Evolutionary conservation across 2,797 vertebrate species (phyloP).

Genomic region (Lepidocolaptes lacrymiger): DNA sequence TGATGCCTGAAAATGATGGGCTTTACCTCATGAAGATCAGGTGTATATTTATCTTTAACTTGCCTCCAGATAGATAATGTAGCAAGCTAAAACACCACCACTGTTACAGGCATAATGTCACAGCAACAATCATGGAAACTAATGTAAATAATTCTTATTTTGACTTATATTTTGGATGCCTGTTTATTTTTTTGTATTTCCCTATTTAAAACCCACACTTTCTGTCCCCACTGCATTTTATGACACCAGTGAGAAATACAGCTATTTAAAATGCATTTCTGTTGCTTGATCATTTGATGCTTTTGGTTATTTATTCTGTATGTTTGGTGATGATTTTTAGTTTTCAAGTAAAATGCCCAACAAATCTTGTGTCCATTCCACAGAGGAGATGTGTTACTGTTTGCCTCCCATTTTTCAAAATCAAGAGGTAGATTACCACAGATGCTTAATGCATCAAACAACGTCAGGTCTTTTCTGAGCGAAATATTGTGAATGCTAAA

Average conservation of each 20-base stretch:
- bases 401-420: conserved; percentile 38
- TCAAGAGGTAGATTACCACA: conserved; percentile 31
- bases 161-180: background rate
- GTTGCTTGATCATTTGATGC: background rate
- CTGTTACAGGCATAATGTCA: background rate
- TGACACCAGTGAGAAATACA: background rate
- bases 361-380: background rate
- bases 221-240: background rate
- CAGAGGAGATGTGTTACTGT: background rate
- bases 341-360: background rate
- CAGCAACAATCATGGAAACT: background rate
- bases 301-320: background rate
- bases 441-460: conserved; percentile 45
- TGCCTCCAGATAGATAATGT: background rate
- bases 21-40: background rate
- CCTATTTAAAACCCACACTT: background rate
- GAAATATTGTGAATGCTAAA: background rate
- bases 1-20: background rate
- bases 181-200: background rate
- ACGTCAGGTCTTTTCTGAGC: background rate
- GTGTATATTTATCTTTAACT: background rate
- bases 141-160: background rate
- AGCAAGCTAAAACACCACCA: background rate
- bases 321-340: background rate
- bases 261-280: background rate